Base-by-base conservation (phyloP, 1,140 invertebrate genomes). In the Lanistes nyassanus region DNA sequence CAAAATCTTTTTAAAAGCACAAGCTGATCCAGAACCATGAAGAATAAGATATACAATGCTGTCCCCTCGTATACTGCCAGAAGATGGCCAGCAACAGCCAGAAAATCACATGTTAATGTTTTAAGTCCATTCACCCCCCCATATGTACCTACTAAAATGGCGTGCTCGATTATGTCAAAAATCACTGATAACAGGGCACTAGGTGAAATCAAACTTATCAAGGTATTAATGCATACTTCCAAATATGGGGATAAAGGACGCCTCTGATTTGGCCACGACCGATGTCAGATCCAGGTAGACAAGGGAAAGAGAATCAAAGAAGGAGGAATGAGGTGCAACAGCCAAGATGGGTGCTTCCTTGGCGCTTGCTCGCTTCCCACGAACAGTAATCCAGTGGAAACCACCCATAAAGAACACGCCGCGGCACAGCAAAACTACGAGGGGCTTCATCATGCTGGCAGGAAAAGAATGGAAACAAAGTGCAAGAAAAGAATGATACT, bases 301-400 rank as follows among this genome's bases (percentile, higher is more conserved):
- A 76, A 95, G 92, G 76, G 94, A 92, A 76, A 97, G 92, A 71
- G 95, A 94, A 90, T 97, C 96, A 89, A 96, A 94, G 92, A 95
- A 97, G 74, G 94, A 94, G 31, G 96, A 97, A 89, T 98, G 96
- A 11, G 96, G 96, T 29, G 95, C 95, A 65, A 96, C 92, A n/a
- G 93, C 94, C 74, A 97, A 89, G 76, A 98, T 93, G 3, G 95
- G 95, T 1, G 96, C 96, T 79, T 95, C 93, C 78, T 92, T 91
- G 23, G 91, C 80, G 2, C 91, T 86, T 26, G 93, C 93, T 82
- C 91, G 90, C 75, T 90, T 90, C 60, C 94, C 94, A 85, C 92
- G 93, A 58, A 93, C 90, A 81, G 91, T 92, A 75, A 95, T 90
- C 84, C 92, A 92, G 80, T 95, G 93, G 89, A 97, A 96, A 74